Evolutionary conservation across 2,797 vertebrate species (phyloP).

Genomic region (Trichosurus vulpecula): DNA sequence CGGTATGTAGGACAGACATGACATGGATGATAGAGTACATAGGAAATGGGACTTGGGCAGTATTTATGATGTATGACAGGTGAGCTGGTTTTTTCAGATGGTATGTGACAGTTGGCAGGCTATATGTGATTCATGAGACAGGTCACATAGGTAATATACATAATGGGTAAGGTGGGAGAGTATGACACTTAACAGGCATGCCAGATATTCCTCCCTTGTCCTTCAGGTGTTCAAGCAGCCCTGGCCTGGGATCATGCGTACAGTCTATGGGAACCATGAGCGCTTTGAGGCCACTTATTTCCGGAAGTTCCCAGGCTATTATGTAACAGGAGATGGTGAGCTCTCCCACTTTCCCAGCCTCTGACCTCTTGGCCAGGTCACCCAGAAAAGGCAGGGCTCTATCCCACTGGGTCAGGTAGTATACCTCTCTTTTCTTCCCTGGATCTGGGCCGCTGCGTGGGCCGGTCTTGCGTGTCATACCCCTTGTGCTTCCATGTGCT

Average conservation of each 20-base stretch:
- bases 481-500: constrained; percentile 61
- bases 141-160: constrained; percentile 1
- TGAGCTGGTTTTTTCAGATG: neutral
- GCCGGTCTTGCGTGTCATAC: constrained; percentile 2
- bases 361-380: neutral
- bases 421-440: neutral
- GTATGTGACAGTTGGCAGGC: neutral
- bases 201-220: constrained; percentile 31
- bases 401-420: neutral
- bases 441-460: neutral
- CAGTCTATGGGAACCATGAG: constrained; percentile 91
- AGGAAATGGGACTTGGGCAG: neutral
- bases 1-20: neutral
- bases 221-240: constrained; percentile 97
- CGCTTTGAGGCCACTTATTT: constrained; percentile 95
- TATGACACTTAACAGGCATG: constrained; percentile 25
- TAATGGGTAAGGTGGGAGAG: constrained; percentile 28
- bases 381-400: neutral
- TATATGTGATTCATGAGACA: neutral
- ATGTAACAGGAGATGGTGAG: constrained; percentile 97
- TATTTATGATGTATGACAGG: neutral
- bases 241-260: constrained; percentile 98
- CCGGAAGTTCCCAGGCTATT: constrained; percentile 97
- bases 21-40: neutral
- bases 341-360: neutral